Evolutionary conservation across 64 coral and sea anemone species (phyloP).

Genomic region (Stichodactyla helianthus): DNA sequence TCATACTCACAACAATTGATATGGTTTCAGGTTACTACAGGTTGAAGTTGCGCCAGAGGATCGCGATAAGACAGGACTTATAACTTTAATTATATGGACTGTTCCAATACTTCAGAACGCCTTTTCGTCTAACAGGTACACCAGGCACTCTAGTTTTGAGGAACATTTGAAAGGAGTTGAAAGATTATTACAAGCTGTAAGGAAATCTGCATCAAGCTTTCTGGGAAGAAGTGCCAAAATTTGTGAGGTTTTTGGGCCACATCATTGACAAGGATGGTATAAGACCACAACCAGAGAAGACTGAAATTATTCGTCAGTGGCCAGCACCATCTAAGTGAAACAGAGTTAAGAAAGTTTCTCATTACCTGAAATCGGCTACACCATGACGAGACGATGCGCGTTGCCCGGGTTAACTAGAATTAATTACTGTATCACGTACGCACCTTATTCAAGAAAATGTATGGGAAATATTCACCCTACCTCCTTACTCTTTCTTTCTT

Average conservation of each 20-base stretch:
- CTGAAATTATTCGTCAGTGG: neutral
- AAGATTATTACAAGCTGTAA: neutral
- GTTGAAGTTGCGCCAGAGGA: conserved; percentile 52
- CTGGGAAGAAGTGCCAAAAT: neutral
- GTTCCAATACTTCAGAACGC: conserved; percentile 39
- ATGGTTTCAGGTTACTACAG: conserved; percentile 55
- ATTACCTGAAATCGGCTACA: no score
- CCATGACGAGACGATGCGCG: no score
- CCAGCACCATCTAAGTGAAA: neutral
- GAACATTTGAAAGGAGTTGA: conserved; percentile 6
- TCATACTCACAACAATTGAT: conserved; percentile 50
- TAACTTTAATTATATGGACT: conserved; percentile 44
- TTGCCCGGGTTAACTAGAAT: no score
- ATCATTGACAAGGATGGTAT: conserved; percentile 8
- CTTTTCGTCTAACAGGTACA: conserved; percentile 47
- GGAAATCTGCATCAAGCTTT: neutral
- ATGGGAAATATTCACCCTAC: no score
- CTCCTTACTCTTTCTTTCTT: no score
- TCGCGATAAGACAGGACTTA: neutral
- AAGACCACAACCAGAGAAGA: conserved; percentile 11
- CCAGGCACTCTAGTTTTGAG: conserved; percentile 24
- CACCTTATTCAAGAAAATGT: no score
- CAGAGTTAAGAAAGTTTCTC: no score
- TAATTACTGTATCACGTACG: no score
- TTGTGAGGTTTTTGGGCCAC: neutral